These are phyloP conservation scores for Cyanoliseus patagonus DNA, from an alignment of 2,113 vertebrate genomes.

Conservation along the genomic window DNA sequence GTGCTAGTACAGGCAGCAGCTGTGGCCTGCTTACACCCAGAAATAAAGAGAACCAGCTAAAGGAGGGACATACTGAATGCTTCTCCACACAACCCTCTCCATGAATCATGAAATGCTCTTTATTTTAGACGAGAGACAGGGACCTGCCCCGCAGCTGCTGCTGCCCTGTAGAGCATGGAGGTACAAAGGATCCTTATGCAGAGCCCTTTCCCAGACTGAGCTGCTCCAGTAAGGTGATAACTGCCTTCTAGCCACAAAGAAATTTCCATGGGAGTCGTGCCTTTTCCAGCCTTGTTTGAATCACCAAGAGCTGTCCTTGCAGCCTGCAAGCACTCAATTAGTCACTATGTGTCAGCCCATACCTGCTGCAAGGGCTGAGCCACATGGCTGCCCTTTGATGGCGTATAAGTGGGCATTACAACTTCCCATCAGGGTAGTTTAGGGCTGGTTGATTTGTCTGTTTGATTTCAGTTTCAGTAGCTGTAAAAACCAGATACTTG, in stretches of 20 bases:
- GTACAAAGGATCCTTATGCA: neutral
- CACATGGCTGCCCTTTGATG: fast-evolving
- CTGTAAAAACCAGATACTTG: neutral
- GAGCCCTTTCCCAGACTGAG: neutral
- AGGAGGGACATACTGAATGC: neutral
- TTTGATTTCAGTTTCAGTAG: neutral
- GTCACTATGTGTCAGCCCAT: neutral
- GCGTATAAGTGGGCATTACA: neutral
- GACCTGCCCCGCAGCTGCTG: neutral
- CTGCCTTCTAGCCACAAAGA: neutral
- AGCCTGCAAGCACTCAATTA: neutral
- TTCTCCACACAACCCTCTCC: neutral
- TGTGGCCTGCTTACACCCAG: neutral
- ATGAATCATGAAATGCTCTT: neutral
- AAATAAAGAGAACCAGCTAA: neutral
- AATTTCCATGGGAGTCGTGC: neutral
- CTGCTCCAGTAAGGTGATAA: neutral
- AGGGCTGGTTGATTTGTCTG: neutral
- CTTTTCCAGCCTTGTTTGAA: neutral
- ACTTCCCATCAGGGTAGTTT: neutral
- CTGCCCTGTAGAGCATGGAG: neutral
- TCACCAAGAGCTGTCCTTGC: neutral
- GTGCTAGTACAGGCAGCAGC: neutral
- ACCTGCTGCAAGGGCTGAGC: neutral
- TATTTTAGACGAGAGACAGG: neutral